Evolutionary conservation across 2,113 vertebrate species (phyloP).

Genomic region (Eurystomus gularis): DNA sequence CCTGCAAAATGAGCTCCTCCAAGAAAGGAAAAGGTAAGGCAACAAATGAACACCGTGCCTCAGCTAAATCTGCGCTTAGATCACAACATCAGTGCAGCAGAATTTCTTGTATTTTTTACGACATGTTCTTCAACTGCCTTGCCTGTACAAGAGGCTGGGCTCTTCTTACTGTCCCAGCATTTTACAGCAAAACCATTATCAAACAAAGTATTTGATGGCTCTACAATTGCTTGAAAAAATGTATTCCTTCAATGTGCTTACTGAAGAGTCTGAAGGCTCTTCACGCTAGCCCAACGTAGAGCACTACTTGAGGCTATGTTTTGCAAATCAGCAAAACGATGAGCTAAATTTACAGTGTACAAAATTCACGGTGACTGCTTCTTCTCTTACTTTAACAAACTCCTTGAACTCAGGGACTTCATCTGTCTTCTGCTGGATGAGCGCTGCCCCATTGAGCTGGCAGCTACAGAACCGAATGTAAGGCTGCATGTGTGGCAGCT

Average conservation of each 20-base stretch:
- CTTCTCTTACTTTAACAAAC: conserved; percentile 87
- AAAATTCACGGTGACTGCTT: fast-evolving
- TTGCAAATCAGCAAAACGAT: fast-evolving
- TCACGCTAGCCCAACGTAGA: neutral
- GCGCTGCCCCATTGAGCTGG: conserved; percentile 94
- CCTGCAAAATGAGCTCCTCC: neutral
- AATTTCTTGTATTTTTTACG: neutral
- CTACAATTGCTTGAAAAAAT: neutral
- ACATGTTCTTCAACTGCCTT: neutral
- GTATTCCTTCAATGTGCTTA: neutral
- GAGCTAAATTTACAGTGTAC: neutral
- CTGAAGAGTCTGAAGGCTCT: neutral
- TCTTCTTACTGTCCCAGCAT: neutral
- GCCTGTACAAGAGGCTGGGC: neutral
- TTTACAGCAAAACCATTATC: neutral
- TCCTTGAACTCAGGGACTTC: conserved; percentile 96
- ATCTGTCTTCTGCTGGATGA: conserved; percentile 97
- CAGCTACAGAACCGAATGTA: conserved; percentile 99
- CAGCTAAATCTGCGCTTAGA: neutral
- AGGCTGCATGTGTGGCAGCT: conserved; percentile 98
- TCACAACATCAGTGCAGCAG: neutral
- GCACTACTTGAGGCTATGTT: neutral
- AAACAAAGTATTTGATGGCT: neutral
- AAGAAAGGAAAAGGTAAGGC: neutral
- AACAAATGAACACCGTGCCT: neutral